Evolutionary conservation across 2,113 vertebrate genomes (phyloP).

Genomic region (Edolisoma coerulescens): DNA sequence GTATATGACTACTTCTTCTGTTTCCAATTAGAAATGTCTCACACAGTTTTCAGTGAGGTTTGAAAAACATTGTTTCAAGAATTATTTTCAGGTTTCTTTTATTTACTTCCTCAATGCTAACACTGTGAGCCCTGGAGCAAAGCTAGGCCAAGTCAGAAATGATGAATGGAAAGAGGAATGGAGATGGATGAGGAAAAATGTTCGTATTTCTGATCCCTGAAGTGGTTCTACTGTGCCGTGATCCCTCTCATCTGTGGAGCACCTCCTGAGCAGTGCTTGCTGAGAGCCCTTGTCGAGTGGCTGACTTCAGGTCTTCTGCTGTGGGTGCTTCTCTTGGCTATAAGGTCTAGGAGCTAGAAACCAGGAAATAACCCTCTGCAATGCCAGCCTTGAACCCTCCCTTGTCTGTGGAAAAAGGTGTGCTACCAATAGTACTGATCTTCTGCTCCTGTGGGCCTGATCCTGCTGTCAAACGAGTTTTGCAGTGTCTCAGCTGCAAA

Average conservation of each 20-base stretch:
- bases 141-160: background rate
- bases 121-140: background rate
- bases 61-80: background rate
- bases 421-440: background rate
- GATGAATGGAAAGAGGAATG: background rate
- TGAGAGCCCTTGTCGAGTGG: background rate
- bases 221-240: background rate
- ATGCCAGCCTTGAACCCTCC: background rate
- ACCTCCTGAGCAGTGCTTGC: background rate
- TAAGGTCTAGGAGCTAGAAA: background rate
- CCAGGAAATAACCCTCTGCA: background rate
- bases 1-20: background rate
- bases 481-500: background rate
- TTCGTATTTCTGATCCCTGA: background rate
- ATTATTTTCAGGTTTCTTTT: background rate
- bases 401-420: background rate
- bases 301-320: background rate
- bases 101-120: background rate
- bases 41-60: background rate
- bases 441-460: background rate
- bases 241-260: background rate
- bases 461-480: background rate
- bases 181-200: background rate
- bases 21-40: background rate
- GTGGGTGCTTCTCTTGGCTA: background rate